A percentile compares a stretch with the other conserved stretches of the same genome.
phyloP scores from a whole-genome alignment of 1,140 invertebrate genomes.

The Lanistes nyassanus region DNA sequence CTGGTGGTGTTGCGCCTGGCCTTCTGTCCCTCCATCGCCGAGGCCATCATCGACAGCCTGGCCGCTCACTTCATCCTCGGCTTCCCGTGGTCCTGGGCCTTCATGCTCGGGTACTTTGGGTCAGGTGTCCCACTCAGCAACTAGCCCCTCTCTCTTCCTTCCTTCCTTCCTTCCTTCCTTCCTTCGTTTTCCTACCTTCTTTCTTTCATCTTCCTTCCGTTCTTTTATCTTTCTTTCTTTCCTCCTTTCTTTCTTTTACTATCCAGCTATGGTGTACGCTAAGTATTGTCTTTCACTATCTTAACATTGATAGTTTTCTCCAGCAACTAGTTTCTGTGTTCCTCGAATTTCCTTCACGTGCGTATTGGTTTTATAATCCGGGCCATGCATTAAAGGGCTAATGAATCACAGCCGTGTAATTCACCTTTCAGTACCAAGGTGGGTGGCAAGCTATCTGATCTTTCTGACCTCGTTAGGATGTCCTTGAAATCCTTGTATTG shows the following conservation, averaged over 20 bases:
- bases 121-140: not conserved
- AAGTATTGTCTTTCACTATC: too few relatives aligned
- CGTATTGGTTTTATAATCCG: too few relatives aligned
- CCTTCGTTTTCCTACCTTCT: not conserved
- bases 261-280: too few relatives aligned
- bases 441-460: too few relatives aligned
- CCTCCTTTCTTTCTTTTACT: not conserved
- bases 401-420: too few relatives aligned
- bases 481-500: too few relatives aligned
- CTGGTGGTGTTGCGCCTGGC: constrained; percentile 80
- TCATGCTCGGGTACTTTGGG: constrained; percentile 73
- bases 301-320: too few relatives aligned
- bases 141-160: not conserved
- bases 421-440: too few relatives aligned
- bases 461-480: too few relatives aligned
- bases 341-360: too few relatives aligned
- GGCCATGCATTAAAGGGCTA: too few relatives aligned
- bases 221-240: not conserved
- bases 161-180: not conserved
- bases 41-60: constrained; percentile 77
- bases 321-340: too few relatives aligned
- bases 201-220: constrained; percentile 38
- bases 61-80: constrained; percentile 79
- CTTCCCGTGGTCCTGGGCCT: constrained; percentile 87
- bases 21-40: constrained; percentile 84